A percentile compares a stretch with the other conserved stretches of the same genome.
Evolutionary conservation across 2,797 vertebrate genomes (phyloP).

Genomic region (Sebastes minor): DNA sequence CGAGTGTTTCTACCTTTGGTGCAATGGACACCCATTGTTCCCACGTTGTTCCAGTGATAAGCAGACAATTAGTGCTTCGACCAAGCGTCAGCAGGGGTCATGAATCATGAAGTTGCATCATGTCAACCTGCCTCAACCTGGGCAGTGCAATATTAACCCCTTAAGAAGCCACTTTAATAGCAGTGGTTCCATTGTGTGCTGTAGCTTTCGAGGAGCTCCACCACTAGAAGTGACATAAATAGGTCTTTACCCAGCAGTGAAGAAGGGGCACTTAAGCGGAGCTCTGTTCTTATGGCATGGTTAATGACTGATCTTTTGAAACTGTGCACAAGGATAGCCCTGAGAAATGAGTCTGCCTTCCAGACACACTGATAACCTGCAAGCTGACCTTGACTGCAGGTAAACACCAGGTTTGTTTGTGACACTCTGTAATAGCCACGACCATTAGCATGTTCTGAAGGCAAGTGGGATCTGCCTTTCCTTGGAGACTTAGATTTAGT

Average conservation of each 20-base stretch:
- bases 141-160: constrained; percentile 67
- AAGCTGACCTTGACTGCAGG: constrained; percentile 82
- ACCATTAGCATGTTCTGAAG: constrained; percentile 55
- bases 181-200: constrained; percentile 22
- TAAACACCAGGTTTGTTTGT: constrained; percentile 82
- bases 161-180: constrained; percentile 61
- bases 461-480: constrained; percentile 35
- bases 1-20: constrained; percentile 39
- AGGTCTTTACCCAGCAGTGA: constrained; percentile 65
- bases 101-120: constrained; percentile 76
- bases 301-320: constrained; percentile 83
- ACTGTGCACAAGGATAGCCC: constrained; percentile 56
- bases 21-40: constrained; percentile 69
- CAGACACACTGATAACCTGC: constrained; percentile 72
- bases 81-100: constrained; percentile 66
- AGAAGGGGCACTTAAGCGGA: constrained; percentile 39
- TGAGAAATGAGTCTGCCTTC: constrained; percentile 73
- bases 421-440: constrained; percentile 46
- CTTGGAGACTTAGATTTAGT: constrained; percentile 58
- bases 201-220: constrained; percentile 50
- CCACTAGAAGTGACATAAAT: constrained; percentile 64
- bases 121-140: constrained; percentile 55
- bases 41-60: constrained; percentile 71
- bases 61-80: constrained; percentile 78
- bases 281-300: constrained; percentile 60